Conservation (phyloP, 1,140 invertebrate species). For the Argopecten irradians region DNA sequence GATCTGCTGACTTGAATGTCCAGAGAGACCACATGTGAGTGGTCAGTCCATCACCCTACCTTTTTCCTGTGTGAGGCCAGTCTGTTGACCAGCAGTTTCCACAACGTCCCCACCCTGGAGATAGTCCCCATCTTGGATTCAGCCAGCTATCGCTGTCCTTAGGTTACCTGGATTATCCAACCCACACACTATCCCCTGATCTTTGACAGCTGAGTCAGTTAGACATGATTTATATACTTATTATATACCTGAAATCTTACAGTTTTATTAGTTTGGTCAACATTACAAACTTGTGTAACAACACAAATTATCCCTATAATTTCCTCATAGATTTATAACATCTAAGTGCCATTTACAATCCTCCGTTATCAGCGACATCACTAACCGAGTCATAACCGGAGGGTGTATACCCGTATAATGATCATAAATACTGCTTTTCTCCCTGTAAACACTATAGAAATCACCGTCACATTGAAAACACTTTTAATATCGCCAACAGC, state of each 20-base stretch:
- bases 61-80: not conserved
- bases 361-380: not conserved
- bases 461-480: not conserved
- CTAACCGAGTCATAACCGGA: not conserved
- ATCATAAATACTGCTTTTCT: not conserved
- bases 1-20: not conserved
- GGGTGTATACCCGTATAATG: not conserved
- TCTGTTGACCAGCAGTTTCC: not conserved
- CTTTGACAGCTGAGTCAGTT: not conserved
- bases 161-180: not conserved
- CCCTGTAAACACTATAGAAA: not conserved
- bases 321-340: not conserved
- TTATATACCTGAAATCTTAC: not conserved
- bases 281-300: not conserved
- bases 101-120: not conserved
- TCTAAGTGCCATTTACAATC: not conserved
- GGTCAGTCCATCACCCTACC: not conserved
- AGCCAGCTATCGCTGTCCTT: not conserved
- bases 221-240: not conserved
- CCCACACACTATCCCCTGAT: no score
- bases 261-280: constrained; percentile 23
- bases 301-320: not conserved
- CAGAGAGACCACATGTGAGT: not conserved
- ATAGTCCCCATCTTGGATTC: not conserved
- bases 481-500: no score